Conservation (phyloP, 2,888 invertebrate species). For the Amblyjoppa proteus region DNA sequence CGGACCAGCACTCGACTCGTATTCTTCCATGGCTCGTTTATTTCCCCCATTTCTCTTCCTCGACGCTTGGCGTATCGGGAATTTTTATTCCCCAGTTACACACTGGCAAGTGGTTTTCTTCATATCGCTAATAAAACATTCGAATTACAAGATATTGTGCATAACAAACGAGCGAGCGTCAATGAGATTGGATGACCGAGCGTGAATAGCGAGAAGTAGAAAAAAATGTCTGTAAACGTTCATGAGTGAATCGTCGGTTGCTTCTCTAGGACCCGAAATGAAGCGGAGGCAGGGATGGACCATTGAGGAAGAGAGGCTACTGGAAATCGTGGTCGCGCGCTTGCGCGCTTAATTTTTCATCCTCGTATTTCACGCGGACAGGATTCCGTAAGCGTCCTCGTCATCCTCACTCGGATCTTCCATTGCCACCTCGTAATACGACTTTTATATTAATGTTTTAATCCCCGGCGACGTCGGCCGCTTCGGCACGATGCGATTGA, state of each 20-base stretch:
- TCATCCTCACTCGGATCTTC: constrained; percentile 64
- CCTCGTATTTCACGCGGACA: constrained; percentile 62
- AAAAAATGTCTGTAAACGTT: constrained; percentile 65
- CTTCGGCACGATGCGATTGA: constrained; percentile 73
- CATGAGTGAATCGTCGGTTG: constrained; percentile 53
- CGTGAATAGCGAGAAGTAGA: constrained; percentile 76
- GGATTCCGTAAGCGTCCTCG: constrained; percentile 57
- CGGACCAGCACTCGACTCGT: constrained; percentile 59
- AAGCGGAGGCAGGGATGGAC: constrained; percentile 35
- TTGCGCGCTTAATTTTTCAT: constrained; percentile 80
- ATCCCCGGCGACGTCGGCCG: constrained; percentile 71
- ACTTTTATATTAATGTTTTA: constrained; percentile 81
- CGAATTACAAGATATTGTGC: neutral
- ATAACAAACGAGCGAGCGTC: constrained; percentile 5
- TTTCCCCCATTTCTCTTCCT: constrained; percentile 64
- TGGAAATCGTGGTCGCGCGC: constrained; percentile 53
- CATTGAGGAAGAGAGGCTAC: constrained; percentile 57
- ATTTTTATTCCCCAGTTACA: constrained; percentile 48
- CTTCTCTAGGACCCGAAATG: constrained; percentile 51
- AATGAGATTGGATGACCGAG: constrained; percentile 41
- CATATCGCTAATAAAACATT: neutral
- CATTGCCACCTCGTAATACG: constrained; percentile 72
- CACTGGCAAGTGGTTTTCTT: constrained; percentile 58
- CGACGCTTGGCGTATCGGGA: constrained; percentile 48
- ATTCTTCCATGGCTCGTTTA: constrained; percentile 44